Conservation (phyloP, 2,113 vertebrate species). For the Otis tarda region DNA sequence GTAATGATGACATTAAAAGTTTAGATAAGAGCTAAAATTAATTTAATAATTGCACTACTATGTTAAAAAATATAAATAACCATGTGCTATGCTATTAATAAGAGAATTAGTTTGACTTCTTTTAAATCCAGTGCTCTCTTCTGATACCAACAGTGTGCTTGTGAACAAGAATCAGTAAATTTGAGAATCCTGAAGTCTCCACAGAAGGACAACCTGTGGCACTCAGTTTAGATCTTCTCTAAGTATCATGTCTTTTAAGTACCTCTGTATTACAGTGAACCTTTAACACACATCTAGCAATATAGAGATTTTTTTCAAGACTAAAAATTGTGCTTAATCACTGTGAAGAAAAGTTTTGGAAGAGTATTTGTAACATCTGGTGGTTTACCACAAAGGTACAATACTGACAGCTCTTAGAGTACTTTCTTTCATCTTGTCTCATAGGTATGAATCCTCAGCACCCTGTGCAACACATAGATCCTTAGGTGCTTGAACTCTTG, state of each 20-base stretch:
- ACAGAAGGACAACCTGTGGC: neutral
- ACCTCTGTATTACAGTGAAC: neutral
- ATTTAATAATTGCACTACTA: neutral
- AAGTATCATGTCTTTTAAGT: neutral
- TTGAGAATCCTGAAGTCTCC: neutral
- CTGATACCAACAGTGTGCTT: neutral
- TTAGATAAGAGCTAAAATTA: conserved; percentile 1
- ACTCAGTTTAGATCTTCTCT: neutral
- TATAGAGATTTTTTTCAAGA: neutral
- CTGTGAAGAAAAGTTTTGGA: neutral
- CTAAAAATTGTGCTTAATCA: neutral
- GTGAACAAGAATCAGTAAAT: neutral
- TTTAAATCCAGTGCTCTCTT: neutral
- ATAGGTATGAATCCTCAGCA: neutral
- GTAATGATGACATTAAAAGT: neutral
- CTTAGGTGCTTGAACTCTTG: neutral
- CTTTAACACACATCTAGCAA: neutral
- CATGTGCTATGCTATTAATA: neutral
- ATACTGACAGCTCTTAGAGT: neutral
- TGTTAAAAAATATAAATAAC: neutral
- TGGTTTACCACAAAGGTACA: neutral
- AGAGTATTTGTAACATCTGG: neutral
- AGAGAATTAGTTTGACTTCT: neutral
- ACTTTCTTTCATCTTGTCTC: neutral
- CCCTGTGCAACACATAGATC: neutral